Percentiles rank a stretch among this genome's conserved stretches.
phyloP scores from a whole-genome alignment of 2,888 invertebrate genomes.

The Ommatoiulus sabulosus region DNA sequence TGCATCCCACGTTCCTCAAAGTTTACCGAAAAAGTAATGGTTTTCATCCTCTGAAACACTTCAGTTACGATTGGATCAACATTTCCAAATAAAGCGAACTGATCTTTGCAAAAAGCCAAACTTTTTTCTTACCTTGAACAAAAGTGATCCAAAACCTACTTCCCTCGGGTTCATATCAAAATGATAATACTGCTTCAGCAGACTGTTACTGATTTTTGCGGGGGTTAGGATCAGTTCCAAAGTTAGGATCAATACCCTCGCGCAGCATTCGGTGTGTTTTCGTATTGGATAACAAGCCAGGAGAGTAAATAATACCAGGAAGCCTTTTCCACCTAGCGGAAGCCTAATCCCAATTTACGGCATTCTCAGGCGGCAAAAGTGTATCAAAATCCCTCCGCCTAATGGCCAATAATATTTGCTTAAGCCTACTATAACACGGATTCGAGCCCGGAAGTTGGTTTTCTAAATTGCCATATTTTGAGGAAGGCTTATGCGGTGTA shows the following conservation, averaged over 20 bases:
- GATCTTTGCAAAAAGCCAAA: too few species aligned
- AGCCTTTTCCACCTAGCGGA: neutral
- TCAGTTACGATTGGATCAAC: too few species aligned
- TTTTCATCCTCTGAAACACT: too few species aligned
- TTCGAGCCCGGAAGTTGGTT: neutral
- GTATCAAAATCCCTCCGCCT: neutral
- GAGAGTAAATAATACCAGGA: neutral
- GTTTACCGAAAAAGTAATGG: too few species aligned
- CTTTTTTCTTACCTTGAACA: too few species aligned
- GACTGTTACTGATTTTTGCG: neutral
- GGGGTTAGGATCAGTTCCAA: neutral
- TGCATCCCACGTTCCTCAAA: too few species aligned
- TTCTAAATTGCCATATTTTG: neutral
- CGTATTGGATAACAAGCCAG: neutral
- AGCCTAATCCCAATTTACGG: constrained; percentile 1
- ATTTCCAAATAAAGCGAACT: too few species aligned
- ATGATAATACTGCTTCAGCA: too few species aligned
- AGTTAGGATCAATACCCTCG: neutral
- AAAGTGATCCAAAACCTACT: too few species aligned
- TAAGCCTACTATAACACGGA: neutral
- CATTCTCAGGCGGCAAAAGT: neutral
- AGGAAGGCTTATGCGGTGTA: neutral
- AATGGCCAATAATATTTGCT: constrained; percentile 1
- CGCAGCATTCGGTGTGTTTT: neutral
- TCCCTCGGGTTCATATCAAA: too few species aligned